Base-by-base conservation (phyloP, 2,113 vertebrate genomes). In the Morone saxatilis region DNA sequence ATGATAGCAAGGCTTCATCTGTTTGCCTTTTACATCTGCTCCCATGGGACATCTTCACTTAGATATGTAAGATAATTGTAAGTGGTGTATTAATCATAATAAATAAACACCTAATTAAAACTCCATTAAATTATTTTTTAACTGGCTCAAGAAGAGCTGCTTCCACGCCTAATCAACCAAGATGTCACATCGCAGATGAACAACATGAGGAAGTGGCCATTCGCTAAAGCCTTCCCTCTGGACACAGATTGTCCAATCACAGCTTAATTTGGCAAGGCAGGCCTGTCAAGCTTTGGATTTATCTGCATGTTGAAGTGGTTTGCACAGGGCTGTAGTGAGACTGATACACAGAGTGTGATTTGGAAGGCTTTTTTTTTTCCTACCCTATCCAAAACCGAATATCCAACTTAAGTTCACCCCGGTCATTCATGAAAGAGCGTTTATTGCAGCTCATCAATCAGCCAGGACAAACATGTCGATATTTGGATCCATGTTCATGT, bases 381-480 rank as follows among this genome's bases (percentile, higher is more conserved):
- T 31, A 31, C 31, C 31, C 31, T 31, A 31, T 31, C 10, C 45
- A 50, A 50, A 50, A 50, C 48, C 13, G 0, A 57, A 48, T n/a
- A 38, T 68, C 51, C 62, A 56, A 48, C 41, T 66, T 69, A 25
- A 51, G n/a, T 41, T 60, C 10, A 9, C 8, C 0, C 6, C 66
- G 9, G 56, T 20, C 51, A 70, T 80, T 76, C 20, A 11, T 53
- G 51, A 83, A 72, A 72, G 75, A 81, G 85, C 51, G 59, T 70
- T 79, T 75, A 74, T 79, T 77, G 85, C 57, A 83, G 66, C 74
- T 77, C 81, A 91, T 90, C 88, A 83, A 86, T 90, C 93, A 90
- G 45, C 72, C 51, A 16, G 43, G 73, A 78, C 71, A 88, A 85
- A 71, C 80, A 71, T 80, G 76, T 90, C 80, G 17, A 89, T 90